Conservation (phyloP, 2,797 vertebrate species). For the Myoxocephalus aenaeus region DNA sequence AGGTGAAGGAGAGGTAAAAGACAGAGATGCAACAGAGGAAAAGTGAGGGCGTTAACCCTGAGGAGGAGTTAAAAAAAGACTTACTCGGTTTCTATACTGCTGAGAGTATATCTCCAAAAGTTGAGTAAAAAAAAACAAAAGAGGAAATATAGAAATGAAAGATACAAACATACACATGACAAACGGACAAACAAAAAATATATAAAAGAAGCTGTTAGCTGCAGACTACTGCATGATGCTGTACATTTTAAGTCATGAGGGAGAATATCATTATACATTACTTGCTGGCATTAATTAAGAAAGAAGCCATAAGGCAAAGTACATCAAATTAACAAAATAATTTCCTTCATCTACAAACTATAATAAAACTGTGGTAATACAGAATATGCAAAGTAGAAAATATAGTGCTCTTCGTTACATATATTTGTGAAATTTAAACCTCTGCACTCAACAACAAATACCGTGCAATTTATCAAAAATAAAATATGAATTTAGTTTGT, state of each 20-base stretch:
- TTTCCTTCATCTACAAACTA: background rate
- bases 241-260: conserved; percentile 59
- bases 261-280: conserved; percentile 38
- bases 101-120: conserved; percentile 86
- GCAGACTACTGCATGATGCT: conserved; percentile 65
- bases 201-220: conserved; percentile 84
- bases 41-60: conserved; percentile 46
- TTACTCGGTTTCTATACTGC: conserved; percentile 87
- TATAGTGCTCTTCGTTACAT: background rate
- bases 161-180: conserved; percentile 73
- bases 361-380: background rate
- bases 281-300: conserved; percentile 42
- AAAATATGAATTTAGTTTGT: background rate
- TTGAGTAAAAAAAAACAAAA: conserved; percentile 65
- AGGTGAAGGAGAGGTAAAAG: conserved; percentile 33
- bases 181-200: conserved; percentile 76
- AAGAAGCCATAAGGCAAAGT: conserved; percentile 43
- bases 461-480: conserved; percentile 5
- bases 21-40: conserved; percentile 55
- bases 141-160: conserved; percentile 76
- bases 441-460: background rate
- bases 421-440: background rate
- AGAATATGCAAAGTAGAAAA: conserved; percentile 11
- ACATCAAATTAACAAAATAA: conserved; percentile 23
- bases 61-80: conserved; percentile 78